Percentiles rank a stretch among this genome's conserved stretches.
Conservation (phyloP, 2,113 vertebrate species). For the Hipposideros armiger region DNA sequence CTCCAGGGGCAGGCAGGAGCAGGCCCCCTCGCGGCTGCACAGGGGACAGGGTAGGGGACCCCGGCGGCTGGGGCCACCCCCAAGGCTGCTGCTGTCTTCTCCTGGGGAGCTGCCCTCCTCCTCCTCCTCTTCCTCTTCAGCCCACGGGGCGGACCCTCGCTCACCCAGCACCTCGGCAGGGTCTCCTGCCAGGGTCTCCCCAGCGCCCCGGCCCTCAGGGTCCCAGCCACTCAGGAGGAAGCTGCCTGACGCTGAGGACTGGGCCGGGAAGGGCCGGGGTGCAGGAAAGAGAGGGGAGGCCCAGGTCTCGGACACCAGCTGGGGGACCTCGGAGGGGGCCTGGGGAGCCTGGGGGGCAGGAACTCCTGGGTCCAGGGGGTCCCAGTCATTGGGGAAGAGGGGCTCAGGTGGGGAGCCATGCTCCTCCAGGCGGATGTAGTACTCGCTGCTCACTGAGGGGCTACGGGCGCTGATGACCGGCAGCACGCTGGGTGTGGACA, state of each 20-base stretch:
- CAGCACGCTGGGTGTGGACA: conserved; percentile 94
- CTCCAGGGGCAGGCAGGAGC: conserved; percentile 83
- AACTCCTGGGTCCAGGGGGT: conserved; percentile 88
- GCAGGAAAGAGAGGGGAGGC: conserved; percentile 81
- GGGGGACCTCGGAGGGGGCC: conserved; percentile 80
- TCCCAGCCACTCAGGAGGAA: conserved; percentile 85
- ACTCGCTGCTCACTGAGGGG: conserved; percentile 94
- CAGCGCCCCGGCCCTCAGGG: conserved; percentile 86
- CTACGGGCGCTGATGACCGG: conserved; percentile 96
- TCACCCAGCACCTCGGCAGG: conserved; percentile 86
- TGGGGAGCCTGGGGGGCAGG: conserved; percentile 79
- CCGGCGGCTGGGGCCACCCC: conserved; percentile 79
- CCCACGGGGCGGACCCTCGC: conserved; percentile 78
- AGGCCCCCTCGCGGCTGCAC: conserved; percentile 84
- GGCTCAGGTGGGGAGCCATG: conserved; percentile 88
- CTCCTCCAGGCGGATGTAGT: conserved; percentile 95
- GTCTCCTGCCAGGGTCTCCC: conserved; percentile 87
- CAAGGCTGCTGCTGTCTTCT: conserved; percentile 82
- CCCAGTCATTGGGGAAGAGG: conserved; percentile 89
- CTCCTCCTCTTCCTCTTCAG: conserved; percentile 81
- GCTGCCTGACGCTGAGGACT: conserved; percentile 69
- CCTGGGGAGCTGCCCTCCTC: conserved; percentile 84
- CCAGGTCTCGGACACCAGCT: conserved; percentile 82
- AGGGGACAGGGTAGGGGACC: conserved; percentile 84
- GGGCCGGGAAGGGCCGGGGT: conserved; percentile 73